Evolutionary conservation across 2,797 vertebrate genomes (phyloP).

Genomic region (Menidia menidia): DNA sequence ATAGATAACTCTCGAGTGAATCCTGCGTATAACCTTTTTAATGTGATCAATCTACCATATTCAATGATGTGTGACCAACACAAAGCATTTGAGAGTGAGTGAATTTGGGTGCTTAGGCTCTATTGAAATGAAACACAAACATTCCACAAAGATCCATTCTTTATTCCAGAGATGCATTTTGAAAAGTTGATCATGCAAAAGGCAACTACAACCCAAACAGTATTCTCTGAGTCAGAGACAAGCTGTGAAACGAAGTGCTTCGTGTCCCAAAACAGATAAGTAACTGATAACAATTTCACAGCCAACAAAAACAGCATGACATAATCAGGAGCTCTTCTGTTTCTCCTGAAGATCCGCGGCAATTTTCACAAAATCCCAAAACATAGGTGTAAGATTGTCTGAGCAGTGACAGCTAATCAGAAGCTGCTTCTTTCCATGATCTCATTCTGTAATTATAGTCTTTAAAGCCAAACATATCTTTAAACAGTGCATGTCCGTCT

Average conservation of each 20-base stretch:
- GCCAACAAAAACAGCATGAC: slow-evolving; percentile 42
- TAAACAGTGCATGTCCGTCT: slow-evolving; percentile 26
- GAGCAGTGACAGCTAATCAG: slow-evolving; percentile 39
- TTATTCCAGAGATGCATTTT: slow-evolving; percentile 71
- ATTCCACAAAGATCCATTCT: slow-evolving; percentile 51
- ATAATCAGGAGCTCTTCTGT: slow-evolving; percentile 43
- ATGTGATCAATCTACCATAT: not conserved
- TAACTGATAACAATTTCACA: slow-evolving; percentile 48
- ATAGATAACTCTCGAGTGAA: too few relatives aligned
- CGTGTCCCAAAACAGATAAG: slow-evolving; percentile 13
- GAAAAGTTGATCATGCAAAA: slow-evolving; percentile 73
- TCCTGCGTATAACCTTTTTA: too few relatives aligned
- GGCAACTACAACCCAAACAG: slow-evolving; percentile 39
- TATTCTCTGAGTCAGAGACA: slow-evolving; percentile 32
- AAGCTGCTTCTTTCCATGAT: slow-evolving; percentile 35
- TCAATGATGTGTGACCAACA: not conserved
- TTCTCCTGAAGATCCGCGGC: slow-evolving; percentile 29
- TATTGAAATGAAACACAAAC: not conserved
- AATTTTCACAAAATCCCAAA: slow-evolving; percentile 25
- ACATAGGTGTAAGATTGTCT: slow-evolving; percentile 55
- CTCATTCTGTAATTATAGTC: slow-evolving; percentile 34
- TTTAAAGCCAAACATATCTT: slow-evolving; percentile 15
- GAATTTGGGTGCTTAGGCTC: not conserved
- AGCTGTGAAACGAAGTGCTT: slow-evolving; percentile 45
- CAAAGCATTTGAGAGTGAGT: not conserved